Evolutionary conservation across 2,113 vertebrate species (phyloP), one percentile per base, ranked within the genome.

Genomic region (Xenopus laevis): DNA sequence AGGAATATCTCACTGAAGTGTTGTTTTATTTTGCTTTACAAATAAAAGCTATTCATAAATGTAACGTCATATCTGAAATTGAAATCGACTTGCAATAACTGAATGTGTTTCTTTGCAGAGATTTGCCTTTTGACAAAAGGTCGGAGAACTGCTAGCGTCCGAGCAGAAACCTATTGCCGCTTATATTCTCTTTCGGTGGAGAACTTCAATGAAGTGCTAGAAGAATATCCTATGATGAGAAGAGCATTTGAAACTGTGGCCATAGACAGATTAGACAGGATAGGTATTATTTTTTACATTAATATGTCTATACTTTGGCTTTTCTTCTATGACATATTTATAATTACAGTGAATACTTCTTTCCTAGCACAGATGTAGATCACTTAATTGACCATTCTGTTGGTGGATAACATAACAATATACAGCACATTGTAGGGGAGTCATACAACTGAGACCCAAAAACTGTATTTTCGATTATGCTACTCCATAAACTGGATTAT

Each of bases 141-240:
- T 62, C 92, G 97, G 4, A 95, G 96, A 27, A 99, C 97, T 0
- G 97, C 97, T 69, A 99, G 97, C 0, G 97, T 99, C 9, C 88
- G 94, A n/a, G 96, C 97, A 5, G 97, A 99, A 83, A 99, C 97
- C 0, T 98, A 98, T 68, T 99, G 97, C 72, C 95, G 96, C 72
- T 92, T 99, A 58, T 99, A 98, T 82, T 99, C 96, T 0, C 93
- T 99, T 23, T 98, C 97, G 0, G 97, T 99, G 67, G 97, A 98
- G 86, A 97, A 99, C 83, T 99, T 99, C 87, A 98, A 99, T 0
- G 96, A 98, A 85, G 97, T 99, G 65, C 86, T 99, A 72, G 97
- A 99, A 72, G 96, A 98, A 80, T 98, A 99, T 75, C 97, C 97
- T 13, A 99, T 98, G 96, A 99, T 99, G 97, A 93, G 97, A 57